A percentile compares a stretch with the other conserved stretches of the same genome.
Evolutionary conservation across 2,888 invertebrate species (phyloP).

Genomic region (Tetrapedia diversipes): DNA sequence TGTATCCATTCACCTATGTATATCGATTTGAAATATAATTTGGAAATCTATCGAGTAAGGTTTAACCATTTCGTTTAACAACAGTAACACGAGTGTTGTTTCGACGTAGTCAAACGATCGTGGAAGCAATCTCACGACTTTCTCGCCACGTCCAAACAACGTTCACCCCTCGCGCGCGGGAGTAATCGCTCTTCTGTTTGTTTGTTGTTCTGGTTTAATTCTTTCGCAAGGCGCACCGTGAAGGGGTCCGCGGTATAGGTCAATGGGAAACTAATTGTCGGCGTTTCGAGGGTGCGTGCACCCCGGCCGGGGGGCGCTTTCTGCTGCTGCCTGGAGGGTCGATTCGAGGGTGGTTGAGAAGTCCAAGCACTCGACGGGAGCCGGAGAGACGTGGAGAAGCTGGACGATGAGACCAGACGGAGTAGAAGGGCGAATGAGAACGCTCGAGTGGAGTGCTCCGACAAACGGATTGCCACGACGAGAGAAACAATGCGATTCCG

Average conservation of each 20-base stretch:
- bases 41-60: too few relatives aligned
- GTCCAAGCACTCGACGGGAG: slow-evolving; percentile 75
- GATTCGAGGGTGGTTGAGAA: slow-evolving; percentile 76
- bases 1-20: too few relatives aligned
- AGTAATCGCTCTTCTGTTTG: slow-evolving; percentile 65
- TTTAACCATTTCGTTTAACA: too few relatives aligned
- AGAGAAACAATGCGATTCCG: slow-evolving; percentile 77
- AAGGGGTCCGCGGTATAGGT: slow-evolving; percentile 72
- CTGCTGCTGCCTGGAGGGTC: slow-evolving; percentile 60
- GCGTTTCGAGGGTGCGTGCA: slow-evolving; percentile 67
- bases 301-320: slow-evolving; percentile 57
- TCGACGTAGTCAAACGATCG: background rate
- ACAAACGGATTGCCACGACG: slow-evolving; percentile 79
- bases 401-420: slow-evolving; percentile 66
- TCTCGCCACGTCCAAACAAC: slow-evolving; percentile 22
- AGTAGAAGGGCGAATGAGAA: slow-evolving; percentile 74
- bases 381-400: slow-evolving; percentile 64
- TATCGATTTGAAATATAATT: slow-evolving; percentile 13
- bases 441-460: slow-evolving; percentile 80
- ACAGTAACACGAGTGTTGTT: background rate
- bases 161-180: slow-evolving; percentile 3
- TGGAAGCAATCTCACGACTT: slow-evolving; percentile 29
- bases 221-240: slow-evolving; percentile 56
- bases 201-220: slow-evolving; percentile 70
- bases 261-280: slow-evolving; percentile 80